Percentiles rank a stretch among this genome's conserved stretches.
Conservation (phyloP, 2,888 invertebrate genomes). For the Trachelus stipa region DNA sequence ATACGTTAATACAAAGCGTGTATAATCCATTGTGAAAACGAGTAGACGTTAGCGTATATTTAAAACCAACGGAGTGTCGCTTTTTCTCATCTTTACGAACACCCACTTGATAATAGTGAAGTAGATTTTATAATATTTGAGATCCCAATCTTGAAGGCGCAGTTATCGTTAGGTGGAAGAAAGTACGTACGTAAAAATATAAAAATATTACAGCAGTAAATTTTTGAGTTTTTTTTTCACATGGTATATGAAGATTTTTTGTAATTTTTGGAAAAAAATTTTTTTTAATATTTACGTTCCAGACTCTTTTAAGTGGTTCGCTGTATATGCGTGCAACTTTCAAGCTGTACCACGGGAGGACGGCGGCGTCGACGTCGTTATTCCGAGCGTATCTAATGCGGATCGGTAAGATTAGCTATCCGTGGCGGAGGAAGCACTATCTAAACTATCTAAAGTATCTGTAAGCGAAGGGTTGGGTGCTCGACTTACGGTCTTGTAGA, state of each 20-base stretch:
- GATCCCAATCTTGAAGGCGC: background rate
- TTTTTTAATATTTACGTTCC: background rate
- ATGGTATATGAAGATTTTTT: background rate
- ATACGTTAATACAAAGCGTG: background rate
- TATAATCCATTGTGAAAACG: background rate
- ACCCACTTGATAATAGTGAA: background rate
- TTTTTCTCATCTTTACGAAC: too few species aligned
- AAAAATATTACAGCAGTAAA: background rate
- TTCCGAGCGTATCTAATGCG: slow-evolving; percentile 9
- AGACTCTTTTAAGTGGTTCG: background rate
- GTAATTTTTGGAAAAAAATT: background rate
- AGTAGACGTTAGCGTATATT: background rate
- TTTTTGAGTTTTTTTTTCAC: background rate
- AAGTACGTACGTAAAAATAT: background rate
- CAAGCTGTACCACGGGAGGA: slow-evolving; percentile 3
- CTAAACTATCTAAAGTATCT: slow-evolving; percentile 17
- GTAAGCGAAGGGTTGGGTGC: slow-evolving; percentile 7
- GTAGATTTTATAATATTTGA: background rate
- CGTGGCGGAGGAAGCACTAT: background rate
- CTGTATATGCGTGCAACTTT: background rate
- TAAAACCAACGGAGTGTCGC: too few species aligned
- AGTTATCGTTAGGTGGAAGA: background rate
- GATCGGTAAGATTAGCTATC: background rate
- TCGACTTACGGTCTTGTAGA: slow-evolving; percentile 91
- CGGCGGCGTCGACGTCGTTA: slow-evolving; percentile 11